phyloP scores from a whole-genome alignment of 2,797 vertebrate species.

The Thalassophryne amazonica region DNA sequence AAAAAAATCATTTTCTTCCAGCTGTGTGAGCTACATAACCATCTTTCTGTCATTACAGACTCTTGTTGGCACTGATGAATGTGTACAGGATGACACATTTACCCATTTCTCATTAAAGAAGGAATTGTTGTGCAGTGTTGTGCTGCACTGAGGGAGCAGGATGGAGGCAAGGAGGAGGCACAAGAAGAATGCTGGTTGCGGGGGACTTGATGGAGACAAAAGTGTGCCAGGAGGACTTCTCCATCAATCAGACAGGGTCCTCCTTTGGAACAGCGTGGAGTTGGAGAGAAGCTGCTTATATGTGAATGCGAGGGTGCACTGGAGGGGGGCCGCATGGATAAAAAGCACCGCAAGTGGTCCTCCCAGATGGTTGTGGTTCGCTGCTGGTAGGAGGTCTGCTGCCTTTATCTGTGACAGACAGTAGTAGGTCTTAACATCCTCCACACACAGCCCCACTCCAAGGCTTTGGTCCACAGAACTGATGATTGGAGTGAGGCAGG shows the following conservation, averaged over 20 bases:
- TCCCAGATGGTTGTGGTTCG: conserved; percentile 71
- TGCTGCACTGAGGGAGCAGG: not conserved
- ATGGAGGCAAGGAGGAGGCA: conserved; percentile 17
- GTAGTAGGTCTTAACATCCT: conserved; percentile 62
- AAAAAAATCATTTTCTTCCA: not conserved
- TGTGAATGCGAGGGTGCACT: conserved; percentile 19
- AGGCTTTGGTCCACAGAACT: conserved; percentile 35
- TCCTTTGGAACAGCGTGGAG: conserved; percentile 43
- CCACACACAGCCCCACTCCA: conserved; percentile 37
- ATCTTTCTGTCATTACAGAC: conserved; percentile 31
- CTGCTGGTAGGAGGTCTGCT: conserved; percentile 62
- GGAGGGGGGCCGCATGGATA: conserved; percentile 36
- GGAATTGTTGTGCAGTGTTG: not conserved
- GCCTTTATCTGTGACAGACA: conserved; percentile 64
- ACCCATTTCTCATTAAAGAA: too few relatives aligned
- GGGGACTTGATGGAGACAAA: conserved; percentile 43
- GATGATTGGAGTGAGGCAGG: conserved; percentile 34
- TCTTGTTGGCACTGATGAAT: conserved; percentile 38
- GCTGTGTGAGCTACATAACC: conserved; percentile 30
- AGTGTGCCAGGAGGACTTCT: conserved; percentile 53
- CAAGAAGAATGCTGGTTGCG: conserved; percentile 19
- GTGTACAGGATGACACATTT: conserved; percentile 40
- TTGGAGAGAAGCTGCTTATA: conserved; percentile 29
- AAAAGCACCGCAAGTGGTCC: conserved; percentile 55
- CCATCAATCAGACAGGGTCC: conserved; percentile 55